A percentile compares a stretch with the other conserved stretches of the same genome.
phyloP scores from a whole-genome alignment of 92 coral and sea anemone species.

The Porites cylindrica region DNA sequence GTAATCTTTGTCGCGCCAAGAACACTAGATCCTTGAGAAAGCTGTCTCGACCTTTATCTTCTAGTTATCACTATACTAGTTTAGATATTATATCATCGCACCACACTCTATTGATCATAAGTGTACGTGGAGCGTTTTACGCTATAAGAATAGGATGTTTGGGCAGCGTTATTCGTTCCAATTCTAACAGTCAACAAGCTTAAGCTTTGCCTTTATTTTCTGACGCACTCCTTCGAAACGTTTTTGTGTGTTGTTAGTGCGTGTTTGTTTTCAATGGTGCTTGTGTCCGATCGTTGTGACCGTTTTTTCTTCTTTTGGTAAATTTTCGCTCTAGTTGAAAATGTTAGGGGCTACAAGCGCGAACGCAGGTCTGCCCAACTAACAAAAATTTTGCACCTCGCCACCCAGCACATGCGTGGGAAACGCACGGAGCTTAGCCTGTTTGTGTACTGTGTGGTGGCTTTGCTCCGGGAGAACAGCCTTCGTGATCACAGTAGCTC shows the following conservation, averaged over 20 bases:
- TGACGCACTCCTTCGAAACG: not conserved
- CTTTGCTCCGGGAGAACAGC: constrained; percentile 85
- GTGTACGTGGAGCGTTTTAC: not conserved
- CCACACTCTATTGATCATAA: not conserved
- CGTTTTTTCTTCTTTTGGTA: not conserved
- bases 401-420: constrained; percentile 57
- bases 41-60: not conserved
- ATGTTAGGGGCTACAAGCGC: constrained; percentile 76
- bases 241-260: not conserved
- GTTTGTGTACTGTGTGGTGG: constrained; percentile 63
- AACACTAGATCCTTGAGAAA: not conserved
- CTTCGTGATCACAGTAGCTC: constrained; percentile 92
- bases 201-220: not conserved
- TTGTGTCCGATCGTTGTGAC: not conserved
- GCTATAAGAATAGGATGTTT: not conserved
- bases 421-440: constrained; percentile 71
- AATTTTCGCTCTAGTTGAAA: not conserved
- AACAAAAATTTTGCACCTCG: constrained; percentile 91
- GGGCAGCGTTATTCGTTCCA: not conserved
- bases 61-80: not conserved
- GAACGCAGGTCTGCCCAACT: constrained; percentile 92
- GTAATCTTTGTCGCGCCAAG: not conserved
- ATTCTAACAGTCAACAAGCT: not conserved
- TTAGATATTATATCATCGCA: not conserved
- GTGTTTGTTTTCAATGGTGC: not conserved